phyloP scores from a whole-genome alignment of 2,888 invertebrate species.

The Lamellibrachia satsuma region DNA sequence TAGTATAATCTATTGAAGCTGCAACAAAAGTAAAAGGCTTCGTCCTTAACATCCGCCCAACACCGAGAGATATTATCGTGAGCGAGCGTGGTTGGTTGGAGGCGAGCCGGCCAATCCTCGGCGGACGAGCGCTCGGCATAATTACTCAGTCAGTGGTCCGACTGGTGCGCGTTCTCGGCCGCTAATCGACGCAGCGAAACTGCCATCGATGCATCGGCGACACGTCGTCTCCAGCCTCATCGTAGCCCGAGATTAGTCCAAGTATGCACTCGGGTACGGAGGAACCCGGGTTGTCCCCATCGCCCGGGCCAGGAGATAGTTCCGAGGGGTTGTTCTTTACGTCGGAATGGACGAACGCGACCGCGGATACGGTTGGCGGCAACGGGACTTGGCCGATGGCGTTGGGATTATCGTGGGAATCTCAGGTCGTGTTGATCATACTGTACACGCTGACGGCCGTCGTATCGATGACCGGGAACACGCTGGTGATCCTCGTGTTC shows the following conservation, averaged over 20 bases:
- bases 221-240: neutral
- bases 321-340: neutral
- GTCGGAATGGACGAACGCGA: neutral
- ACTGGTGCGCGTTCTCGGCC: neutral
- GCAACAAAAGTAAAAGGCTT: neutral
- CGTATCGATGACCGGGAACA: constrained; percentile 67
- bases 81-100: neutral
- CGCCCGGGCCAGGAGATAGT: neutral
- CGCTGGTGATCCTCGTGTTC: constrained; percentile 67
- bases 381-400: neutral
- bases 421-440: constrained; percentile 60
- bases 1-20: neutral
- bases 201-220: neutral
- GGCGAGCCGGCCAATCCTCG: neutral
- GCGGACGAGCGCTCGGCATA: neutral
- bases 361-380: neutral
- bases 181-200: neutral
- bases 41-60: neutral
- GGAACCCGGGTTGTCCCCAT: neutral
- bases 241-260: neutral
- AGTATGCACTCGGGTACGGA: neutral
- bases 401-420: constrained; percentile 28
- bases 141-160: neutral
- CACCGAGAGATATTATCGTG: neutral
- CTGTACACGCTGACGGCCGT: constrained; percentile 67